These are phyloP conservation scores for Lochmaea capreae DNA, from an alignment of 2,888 invertebrate genomes.

Conservation along the genomic window DNA sequence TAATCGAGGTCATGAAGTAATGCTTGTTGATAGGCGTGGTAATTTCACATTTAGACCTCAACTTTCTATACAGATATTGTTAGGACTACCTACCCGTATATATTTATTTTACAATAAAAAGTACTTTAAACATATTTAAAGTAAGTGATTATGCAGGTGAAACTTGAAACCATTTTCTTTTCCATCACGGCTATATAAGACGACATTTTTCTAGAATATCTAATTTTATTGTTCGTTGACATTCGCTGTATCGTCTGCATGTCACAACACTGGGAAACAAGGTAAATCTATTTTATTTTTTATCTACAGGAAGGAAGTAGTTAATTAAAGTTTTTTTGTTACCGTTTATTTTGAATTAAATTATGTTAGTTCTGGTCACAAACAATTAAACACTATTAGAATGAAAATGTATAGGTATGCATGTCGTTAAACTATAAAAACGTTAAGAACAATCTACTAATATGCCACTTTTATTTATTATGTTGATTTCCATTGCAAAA, in stretches of 20 bases:
- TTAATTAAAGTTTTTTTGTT: constrained; percentile 50
- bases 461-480: constrained; percentile 39
- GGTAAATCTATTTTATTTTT: constrained; percentile 33
- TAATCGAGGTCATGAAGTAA: no score
- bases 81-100: no score
- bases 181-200: constrained; percentile 16
- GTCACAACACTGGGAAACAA: constrained; percentile 34
- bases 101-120: background rate
- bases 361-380: constrained; percentile 51
- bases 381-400: constrained; percentile 53
- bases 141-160: background rate
- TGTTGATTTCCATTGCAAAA: constrained; percentile 33
- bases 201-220: constrained; percentile 22
- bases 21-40: no score
- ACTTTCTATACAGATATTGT: no score
- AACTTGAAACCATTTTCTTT: background rate
- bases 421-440: constrained; percentile 46
- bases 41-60: no score
- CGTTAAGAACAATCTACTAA: constrained; percentile 45
- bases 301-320: constrained; percentile 48
- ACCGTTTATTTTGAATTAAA: constrained; percentile 49
- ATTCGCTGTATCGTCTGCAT: constrained; percentile 30
- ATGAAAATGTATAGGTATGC: constrained; percentile 37
- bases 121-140: background rate
- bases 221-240: constrained; percentile 37